Conservation (phyloP, 2,797 vertebrate species). For the Hypotaenidia okinawae region DNA sequence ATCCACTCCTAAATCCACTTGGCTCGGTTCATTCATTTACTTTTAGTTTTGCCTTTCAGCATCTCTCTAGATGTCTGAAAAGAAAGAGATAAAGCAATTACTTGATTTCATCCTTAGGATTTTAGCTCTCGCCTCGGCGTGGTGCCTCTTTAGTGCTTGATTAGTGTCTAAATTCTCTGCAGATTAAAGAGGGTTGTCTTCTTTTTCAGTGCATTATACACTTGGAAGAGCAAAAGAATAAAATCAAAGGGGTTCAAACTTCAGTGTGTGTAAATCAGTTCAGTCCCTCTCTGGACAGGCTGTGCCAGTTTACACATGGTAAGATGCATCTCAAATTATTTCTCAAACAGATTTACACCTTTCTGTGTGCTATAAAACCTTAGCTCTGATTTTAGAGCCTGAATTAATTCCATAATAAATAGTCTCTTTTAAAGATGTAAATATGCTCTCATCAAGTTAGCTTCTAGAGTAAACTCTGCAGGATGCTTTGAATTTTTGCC, state of each 20-base stretch:
- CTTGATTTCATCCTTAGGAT: slow-evolving; percentile 65
- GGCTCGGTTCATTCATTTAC: slow-evolving; percentile 9
- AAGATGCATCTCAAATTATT: not conserved
- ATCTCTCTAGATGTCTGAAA: slow-evolving; percentile 39
- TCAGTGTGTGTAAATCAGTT: not conserved
- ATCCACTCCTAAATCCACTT: not conserved
- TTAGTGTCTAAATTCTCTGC: slow-evolving; percentile 55
- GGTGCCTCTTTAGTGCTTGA: slow-evolving; percentile 65
- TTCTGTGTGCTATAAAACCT: not conserved
- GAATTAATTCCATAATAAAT: not conserved
- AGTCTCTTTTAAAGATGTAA: not conserved
- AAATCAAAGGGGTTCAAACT: slow-evolving; percentile 37
- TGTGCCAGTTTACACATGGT: not conserved
- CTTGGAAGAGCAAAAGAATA: not conserved
- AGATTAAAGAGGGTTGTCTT: slow-evolving; percentile 52
- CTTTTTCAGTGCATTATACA: slow-evolving; percentile 1
- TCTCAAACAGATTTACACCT: not conserved
- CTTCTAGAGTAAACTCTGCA: not conserved
- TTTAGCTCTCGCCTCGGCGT: slow-evolving; percentile 34
- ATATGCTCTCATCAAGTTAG: not conserved
- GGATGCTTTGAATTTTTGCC: slow-evolving; percentile 28
- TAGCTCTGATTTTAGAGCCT: not conserved
- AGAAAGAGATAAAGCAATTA: slow-evolving; percentile 64
- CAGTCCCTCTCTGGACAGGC: not conserved
- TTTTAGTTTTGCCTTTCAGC: slow-evolving; percentile 48